Base-by-base conservation (phyloP, 2,113 vertebrate species). In the Corythaixoides concolor region DNA sequence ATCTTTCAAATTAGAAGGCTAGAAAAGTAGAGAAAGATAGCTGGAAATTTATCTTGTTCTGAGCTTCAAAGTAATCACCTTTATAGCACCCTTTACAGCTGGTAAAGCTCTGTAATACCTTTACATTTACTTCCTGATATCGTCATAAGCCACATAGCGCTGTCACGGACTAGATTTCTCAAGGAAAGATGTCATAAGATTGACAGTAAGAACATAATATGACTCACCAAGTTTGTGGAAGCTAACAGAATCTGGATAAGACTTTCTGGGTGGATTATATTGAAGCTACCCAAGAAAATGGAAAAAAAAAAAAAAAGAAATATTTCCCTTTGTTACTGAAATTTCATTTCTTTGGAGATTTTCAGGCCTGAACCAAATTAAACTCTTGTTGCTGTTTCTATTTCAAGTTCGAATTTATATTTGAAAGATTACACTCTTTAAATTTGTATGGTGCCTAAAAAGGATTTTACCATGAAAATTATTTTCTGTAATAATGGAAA, bases 1-100 rank as follows among this genome's bases (percentile, higher is more conserved):
- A 94, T 92, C 89, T 96, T 93, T 93, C 86, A 95, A 96, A 97
- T 97, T 88, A 93, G 63, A 88, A 81, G 64, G 53, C 84, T 90
- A 50, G 69, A 49, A 60, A 86, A 95, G 80, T 78, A 96, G n/a
- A 94, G 96, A 97, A 95, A 69, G 59, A 89, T 76, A 82, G 37
- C 35, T 89, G 81, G 45, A 89, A 92, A 96, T 67, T 72, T 20
- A 78, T 32, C 53, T 77, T 69, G 68, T 85, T 66, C 58, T 45
- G 55, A 90, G 76, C 66, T 85, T 88, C 69, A 80, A 55, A 95
- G 66, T 96, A 92, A 88, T 94, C 86, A 69, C 87, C 58, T 72
- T 94, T 94, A 91, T 89, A 86, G 75, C 80, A 97, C 41, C 22
- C 59, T 94, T 96, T 97, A 92, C 53, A 72, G 89, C 91, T 95